These are phyloP conservation scores for Euura lappo DNA, from an alignment of 1,140 invertebrate genomes.

Conservation along the genomic window DNA sequence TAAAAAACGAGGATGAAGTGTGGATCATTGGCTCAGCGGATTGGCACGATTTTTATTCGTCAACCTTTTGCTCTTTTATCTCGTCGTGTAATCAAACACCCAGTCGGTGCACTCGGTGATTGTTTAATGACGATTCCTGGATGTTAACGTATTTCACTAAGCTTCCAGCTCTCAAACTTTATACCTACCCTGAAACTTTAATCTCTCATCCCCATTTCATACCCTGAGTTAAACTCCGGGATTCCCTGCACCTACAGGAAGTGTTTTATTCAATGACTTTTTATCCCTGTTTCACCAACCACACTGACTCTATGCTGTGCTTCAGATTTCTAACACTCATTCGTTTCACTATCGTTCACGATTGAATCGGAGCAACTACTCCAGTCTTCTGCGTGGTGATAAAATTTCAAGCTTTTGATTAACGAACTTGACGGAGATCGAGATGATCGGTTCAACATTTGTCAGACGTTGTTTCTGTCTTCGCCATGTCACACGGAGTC, in stretches of 20 bases:
- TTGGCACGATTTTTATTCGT: neutral
- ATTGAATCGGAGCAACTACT: neutral
- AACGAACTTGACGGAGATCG: too few relatives aligned
- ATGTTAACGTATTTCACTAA: too few relatives aligned
- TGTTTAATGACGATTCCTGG: too few relatives aligned
- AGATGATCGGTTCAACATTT: too few relatives aligned
- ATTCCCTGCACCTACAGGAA: neutral
- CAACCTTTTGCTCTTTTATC: neutral
- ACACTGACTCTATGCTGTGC: too few relatives aligned
- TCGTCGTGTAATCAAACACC: neutral
- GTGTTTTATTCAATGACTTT: neutral
- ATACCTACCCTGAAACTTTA: too few relatives aligned
- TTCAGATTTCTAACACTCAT: too few relatives aligned
- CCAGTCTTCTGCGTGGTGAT: neutral
- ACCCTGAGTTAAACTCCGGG: neutral
- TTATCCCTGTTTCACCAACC: neutral
- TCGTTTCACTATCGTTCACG: neutral
- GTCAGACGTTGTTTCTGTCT: too few relatives aligned
- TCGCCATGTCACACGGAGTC: too few relatives aligned
- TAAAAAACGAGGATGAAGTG: neutral
- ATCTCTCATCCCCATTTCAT: too few relatives aligned
- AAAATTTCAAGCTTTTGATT: too few relatives aligned
- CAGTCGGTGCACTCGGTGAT: neutral
- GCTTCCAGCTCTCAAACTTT: too few relatives aligned
- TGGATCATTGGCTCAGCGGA: neutral